A percentile compares a stretch with the other conserved stretches of the same genome.
Evolutionary conservation across 2,113 vertebrate genomes (phyloP).

Genomic region (Zosterops borbonicus): DNA sequence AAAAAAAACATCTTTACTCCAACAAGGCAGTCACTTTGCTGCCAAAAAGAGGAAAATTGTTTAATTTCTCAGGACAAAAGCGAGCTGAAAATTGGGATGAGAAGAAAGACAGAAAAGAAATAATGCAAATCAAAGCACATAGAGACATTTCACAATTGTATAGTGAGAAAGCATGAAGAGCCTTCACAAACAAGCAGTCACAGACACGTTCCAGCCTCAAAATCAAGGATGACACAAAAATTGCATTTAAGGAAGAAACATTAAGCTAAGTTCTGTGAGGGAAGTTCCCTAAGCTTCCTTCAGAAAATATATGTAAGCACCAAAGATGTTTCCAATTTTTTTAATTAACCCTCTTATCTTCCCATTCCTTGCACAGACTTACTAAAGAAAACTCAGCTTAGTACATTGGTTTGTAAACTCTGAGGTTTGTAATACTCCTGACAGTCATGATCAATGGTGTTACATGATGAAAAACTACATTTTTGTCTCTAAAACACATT

Average conservation of each 20-base stretch:
- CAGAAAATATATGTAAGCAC: neutral
- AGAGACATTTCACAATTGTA: slow-evolving; percentile 7
- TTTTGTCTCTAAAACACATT: neutral
- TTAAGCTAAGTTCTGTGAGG: neutral
- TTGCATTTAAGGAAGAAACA: neutral
- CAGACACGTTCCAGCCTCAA: neutral
- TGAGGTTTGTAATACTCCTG: neutral
- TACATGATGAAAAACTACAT: neutral
- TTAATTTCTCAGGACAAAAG: slow-evolving; percentile 42
- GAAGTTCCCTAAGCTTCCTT: neutral
- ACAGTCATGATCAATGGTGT: neutral
- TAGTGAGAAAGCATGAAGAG: neutral
- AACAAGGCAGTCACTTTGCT: neutral
- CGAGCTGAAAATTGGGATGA: slow-evolving; percentile 7
- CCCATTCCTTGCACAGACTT: neutral
- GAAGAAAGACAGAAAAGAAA: slow-evolving; percentile 34
- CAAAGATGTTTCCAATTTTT: neutral
- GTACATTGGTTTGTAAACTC: neutral
- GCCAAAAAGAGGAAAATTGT: slow-evolving; percentile 12
- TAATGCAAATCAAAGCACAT: slow-evolving; percentile 35
- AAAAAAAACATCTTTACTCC: neutral
- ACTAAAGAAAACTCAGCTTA: neutral
- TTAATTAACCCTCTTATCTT: neutral
- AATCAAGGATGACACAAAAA: neutral
- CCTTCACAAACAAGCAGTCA: neutral